These are phyloP conservation scores for Aromia moschata DNA, from an alignment of 2,888 invertebrate genomes.

Conservation along the genomic window DNA sequence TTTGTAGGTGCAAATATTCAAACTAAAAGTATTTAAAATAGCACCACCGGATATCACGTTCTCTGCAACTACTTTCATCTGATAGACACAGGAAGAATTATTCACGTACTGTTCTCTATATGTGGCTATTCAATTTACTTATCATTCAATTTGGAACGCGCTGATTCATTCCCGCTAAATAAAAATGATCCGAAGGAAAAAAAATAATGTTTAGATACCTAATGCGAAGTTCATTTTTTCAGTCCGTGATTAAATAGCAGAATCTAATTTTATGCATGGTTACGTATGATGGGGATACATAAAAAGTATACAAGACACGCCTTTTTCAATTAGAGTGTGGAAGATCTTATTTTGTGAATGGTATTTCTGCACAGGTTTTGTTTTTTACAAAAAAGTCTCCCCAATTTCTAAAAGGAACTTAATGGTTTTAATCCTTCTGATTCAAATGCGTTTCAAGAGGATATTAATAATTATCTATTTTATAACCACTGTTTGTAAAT, in stretches of 20 bases:
- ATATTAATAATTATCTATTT: too few relatives aligned
- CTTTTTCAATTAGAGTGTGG: not conserved
- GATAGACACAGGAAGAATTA: slow-evolving; percentile 4
- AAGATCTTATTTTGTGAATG: not conserved
- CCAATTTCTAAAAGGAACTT: too few relatives aligned
- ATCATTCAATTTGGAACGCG: not conserved
- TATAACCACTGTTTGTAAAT: too few relatives aligned
- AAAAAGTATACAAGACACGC: not conserved
- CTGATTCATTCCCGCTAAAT: not conserved
- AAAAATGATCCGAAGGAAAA: not conserved
- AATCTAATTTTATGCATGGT: not conserved
- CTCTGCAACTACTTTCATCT: slow-evolving; percentile 17
- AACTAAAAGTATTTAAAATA: slow-evolving; percentile 14
- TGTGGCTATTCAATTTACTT: not conserved
- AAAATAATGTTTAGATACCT: not conserved
- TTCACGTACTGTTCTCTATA: slow-evolving; percentile 4
- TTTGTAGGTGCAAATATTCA: not conserved
- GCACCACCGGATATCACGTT: slow-evolving; percentile 20
- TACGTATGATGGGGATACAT: not conserved
- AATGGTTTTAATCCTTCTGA: too few relatives aligned
- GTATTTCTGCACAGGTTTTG: not conserved
- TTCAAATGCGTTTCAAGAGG: too few relatives aligned
- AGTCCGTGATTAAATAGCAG: not conserved
- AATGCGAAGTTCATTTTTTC: not conserved
- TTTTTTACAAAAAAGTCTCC: not conserved